Evolutionary conservation across 2,888 invertebrate species (phyloP).

Genomic region (Trichogramma dendrolimi): DNA sequence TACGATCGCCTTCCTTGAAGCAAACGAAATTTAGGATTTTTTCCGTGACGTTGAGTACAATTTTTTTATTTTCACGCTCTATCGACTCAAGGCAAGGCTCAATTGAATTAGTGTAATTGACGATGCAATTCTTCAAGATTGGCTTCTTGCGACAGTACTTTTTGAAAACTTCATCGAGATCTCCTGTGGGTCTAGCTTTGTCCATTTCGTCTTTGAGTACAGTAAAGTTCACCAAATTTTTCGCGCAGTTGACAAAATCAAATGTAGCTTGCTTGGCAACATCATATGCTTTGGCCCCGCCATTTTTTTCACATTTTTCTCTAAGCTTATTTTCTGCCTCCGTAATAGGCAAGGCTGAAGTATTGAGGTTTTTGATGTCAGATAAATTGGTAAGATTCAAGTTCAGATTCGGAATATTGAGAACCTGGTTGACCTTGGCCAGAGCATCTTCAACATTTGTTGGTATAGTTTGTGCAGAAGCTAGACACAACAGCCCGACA

Average conservation of each 20-base stretch:
- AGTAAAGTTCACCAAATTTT: constrained; percentile 59
- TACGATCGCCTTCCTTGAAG: constrained; percentile 75
- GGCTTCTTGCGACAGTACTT: constrained; percentile 69
- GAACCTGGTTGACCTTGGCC: constrained; percentile 24
- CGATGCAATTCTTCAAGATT: constrained; percentile 60
- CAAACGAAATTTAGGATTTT: constrained; percentile 72
- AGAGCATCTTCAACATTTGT: constrained; percentile 24
- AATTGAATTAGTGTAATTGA: constrained; percentile 56
- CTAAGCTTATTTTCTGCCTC: constrained; percentile 57
- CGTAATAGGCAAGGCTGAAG: constrained; percentile 40
- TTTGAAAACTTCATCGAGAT: constrained; percentile 67
- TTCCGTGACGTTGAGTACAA: constrained; percentile 64
- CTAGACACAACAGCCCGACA: not conserved
- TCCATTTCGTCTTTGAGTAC: constrained; percentile 65
- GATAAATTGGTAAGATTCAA: constrained; percentile 23
- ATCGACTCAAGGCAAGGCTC: constrained; percentile 62
- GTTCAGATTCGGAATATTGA: constrained; percentile 7
- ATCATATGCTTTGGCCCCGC: constrained; percentile 57
- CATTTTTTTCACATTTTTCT: constrained; percentile 65
- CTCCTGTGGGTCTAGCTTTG: constrained; percentile 65
- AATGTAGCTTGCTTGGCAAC: constrained; percentile 54
- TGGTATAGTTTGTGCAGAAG: constrained; percentile 3
- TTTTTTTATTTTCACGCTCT: constrained; percentile 62
- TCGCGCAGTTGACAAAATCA: constrained; percentile 57
- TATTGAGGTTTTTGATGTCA: constrained; percentile 40